Evolutionary conservation across 2,888 invertebrate species (phyloP), one percentile per base, ranked within the genome.

Genomic region (Saturnia japonica): DNA sequence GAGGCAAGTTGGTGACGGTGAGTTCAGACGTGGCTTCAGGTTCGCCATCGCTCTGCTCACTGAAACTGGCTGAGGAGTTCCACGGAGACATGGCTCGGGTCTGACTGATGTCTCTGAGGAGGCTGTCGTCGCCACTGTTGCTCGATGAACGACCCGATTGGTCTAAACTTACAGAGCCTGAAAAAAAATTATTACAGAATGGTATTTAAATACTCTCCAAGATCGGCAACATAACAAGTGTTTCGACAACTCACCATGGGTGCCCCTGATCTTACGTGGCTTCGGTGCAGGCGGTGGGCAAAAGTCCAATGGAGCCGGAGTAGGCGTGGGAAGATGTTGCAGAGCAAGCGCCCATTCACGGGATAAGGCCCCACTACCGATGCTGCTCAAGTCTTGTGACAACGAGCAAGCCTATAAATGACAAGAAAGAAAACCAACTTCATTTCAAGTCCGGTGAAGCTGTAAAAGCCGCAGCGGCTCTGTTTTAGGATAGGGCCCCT

Each of bases 131-230:
- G 64, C 87, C 87, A 75, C 91, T 93, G 77, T 89, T 91, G 77
- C 86, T 91, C 3, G 93, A 93, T 45, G 93, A 93, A 71, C 93
- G 90, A 7, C 88, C 91, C 1, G 94, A 93, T 19, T 88, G 89
- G 74, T 94, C 93, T 70, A 93, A 77, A 74, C 82, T 91, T 57
- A 81, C 83, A 19, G 91, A 86, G 22, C 92, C 92, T 91, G 76
- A 0, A 25, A 19, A 6, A n/a, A n/a, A n/a, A n/a, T n/a, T n/a
- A n/a, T n/a, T n/a, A n/a, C n/a, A n/a, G n/a, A n/a, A n/a, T n/a
- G n/a, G n/a, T n/a, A n/a, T n/a, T n/a, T n/a, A n/a, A n/a, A n/a
- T n/a, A n/a, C n/a, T n/a, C n/a, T n/a, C n/a, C n/a, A n/a, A n/a
- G n/a, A n/a, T n/a, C n/a, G n/a, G n/a, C n/a, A n/a, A n/a, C n/a